Conservation (phyloP, 2,888 invertebrate genomes). For the Sinohyriopsis cumingii region DNA sequence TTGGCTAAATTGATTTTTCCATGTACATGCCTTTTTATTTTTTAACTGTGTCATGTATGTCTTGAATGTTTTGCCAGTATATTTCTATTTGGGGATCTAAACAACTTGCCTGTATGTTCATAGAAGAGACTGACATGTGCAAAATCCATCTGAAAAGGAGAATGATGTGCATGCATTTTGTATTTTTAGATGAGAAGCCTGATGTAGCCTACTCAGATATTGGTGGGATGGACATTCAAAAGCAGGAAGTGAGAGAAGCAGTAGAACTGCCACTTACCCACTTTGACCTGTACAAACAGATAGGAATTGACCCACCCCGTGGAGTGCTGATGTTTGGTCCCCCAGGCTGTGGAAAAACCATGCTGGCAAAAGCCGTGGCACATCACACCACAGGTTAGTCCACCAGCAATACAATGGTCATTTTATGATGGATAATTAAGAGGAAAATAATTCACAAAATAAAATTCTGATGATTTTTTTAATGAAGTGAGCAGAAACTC, state of each 20-base stretch:
- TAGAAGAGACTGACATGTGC: too few relatives aligned
- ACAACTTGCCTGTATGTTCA: too few relatives aligned
- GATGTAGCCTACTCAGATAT: slow-evolving; percentile 98
- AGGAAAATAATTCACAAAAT: background rate
- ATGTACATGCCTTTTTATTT: too few relatives aligned
- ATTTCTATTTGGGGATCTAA: too few relatives aligned
- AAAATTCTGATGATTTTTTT: background rate
- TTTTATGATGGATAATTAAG: background rate
- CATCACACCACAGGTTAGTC: slow-evolving; percentile 93
- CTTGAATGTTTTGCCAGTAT: too few relatives aligned
- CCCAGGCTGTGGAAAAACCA: slow-evolving; percentile 99
- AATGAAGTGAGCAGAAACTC: background rate
- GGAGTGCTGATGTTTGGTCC: slow-evolving; percentile 99
- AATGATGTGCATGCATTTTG: background rate
- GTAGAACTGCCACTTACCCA: slow-evolving; percentile 98
- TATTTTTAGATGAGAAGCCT: slow-evolving; percentile 90
- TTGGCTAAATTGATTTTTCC: too few relatives aligned
- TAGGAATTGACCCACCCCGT: slow-evolving; percentile 97
- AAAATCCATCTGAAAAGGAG: background rate
- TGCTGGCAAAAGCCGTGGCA: slow-evolving; percentile 99
- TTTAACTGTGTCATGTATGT: too few relatives aligned
- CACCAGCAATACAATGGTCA: background rate
- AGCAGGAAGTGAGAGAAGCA: slow-evolving; percentile 98
- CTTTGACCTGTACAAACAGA: slow-evolving; percentile 97
- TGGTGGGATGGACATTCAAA: slow-evolving; percentile 99